phyloP scores from a whole-genome alignment of 2,888 invertebrate species.

The Melanostoma mellinum region DNA sequence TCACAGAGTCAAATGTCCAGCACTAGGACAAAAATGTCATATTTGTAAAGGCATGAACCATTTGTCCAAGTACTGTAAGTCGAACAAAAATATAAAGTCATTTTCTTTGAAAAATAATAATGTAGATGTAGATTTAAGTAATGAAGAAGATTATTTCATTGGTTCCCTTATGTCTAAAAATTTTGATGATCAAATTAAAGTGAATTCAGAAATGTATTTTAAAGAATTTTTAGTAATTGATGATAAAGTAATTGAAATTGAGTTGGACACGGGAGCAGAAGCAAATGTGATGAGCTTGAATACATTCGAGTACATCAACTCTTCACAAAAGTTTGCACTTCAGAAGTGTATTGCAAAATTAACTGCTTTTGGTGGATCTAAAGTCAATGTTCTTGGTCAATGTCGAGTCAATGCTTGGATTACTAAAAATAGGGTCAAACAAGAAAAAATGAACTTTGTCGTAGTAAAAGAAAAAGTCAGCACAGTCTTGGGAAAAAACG shows the following conservation, averaged over 20 bases:
- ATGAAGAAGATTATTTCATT: background rate
- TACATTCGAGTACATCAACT: conserved; percentile 8
- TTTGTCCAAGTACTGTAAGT: conserved; percentile 3
- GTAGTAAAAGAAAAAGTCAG: no score
- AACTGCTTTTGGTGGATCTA: conserved; percentile 3
- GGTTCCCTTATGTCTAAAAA: no score
- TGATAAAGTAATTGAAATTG: conserved; percentile 3
- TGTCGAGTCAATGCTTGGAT: no score
- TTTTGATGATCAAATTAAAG: no score
- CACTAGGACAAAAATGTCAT: conserved; percentile 6
- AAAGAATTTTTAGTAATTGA: background rate
- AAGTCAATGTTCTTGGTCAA: no score
- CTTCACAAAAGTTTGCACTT: background rate
- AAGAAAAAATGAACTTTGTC: no score
- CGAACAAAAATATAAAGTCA: background rate
- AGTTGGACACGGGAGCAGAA: conserved; percentile 27
- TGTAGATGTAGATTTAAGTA: background rate
- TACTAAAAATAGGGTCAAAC: no score
- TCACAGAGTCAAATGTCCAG: conserved; percentile 27
- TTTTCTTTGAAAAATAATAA: background rate
- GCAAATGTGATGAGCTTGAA: background rate
- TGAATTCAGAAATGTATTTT: no score
- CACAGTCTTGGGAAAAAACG: no score
- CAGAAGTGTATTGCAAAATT: background rate
- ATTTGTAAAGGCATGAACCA: no score